These are phyloP conservation scores for Strigamia crassipes DNA, from an alignment of 2,888 invertebrate species.

Conservation along the genomic window DNA sequence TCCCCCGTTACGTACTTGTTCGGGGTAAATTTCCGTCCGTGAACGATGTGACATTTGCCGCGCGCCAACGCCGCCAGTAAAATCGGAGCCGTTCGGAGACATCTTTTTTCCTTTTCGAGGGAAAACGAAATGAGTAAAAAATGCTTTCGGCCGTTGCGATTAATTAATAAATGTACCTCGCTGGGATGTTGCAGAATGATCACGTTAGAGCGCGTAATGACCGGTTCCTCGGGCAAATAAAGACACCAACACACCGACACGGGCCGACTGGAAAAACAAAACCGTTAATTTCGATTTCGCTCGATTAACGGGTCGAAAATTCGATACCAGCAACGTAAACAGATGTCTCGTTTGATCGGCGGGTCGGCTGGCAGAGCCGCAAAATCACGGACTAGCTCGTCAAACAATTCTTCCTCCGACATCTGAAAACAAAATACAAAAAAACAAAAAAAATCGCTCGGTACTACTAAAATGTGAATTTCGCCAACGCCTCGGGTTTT, in stretches of 20 bases:
- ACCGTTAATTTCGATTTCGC: no score
- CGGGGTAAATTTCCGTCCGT: constrained; percentile 83
- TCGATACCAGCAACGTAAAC: not conserved
- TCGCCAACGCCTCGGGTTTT: not conserved
- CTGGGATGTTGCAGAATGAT: constrained; percentile 90
- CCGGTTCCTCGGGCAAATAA: constrained; percentile 72
- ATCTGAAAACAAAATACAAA: not conserved
- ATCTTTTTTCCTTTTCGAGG: constrained; percentile 70
- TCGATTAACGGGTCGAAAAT: no score
- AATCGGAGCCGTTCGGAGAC: constrained; percentile 88
- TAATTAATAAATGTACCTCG: constrained; percentile 63
- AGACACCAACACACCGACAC: constrained; percentile 87
- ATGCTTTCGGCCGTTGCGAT: no score
- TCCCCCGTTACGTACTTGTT: constrained; percentile 61
- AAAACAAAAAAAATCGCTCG: not conserved
- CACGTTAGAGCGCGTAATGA: constrained; percentile 72
- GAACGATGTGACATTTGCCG: constrained; percentile 76
- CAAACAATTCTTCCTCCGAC: constrained; percentile 19
- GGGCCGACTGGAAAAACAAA: constrained; percentile 70
- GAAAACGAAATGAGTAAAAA: not conserved
- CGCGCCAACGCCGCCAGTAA: constrained; percentile 73
- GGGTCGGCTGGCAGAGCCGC: constrained; percentile 45
- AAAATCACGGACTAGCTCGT: constrained; percentile 22
- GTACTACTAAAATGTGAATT: not conserved
- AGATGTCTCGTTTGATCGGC: constrained; percentile 38